These are phyloP conservation scores for Varanus salvator DNA, from an alignment of 2,113 vertebrate species.

Conservation along the genomic window DNA sequence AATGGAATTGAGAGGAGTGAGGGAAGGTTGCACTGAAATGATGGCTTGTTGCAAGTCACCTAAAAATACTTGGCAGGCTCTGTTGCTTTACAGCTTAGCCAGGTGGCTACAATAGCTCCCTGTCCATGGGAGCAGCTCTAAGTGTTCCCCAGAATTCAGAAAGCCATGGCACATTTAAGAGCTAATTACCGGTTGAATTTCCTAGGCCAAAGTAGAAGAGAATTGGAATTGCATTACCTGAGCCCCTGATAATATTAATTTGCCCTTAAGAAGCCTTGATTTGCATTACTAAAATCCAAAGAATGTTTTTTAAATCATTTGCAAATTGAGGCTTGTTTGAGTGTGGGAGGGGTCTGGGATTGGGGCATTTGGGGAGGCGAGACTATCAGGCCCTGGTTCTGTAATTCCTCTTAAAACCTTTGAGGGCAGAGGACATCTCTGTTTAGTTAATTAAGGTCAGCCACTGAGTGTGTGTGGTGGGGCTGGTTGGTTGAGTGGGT, in stretches of 20 bases:
- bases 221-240: background rate
- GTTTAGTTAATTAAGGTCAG: background rate
- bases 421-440: background rate
- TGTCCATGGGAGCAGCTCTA: background rate
- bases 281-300: background rate
- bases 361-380: background rate
- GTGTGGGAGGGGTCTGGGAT: background rate
- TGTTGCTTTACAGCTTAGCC: too few relatives aligned
- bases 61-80: too few relatives aligned
- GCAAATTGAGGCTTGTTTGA: constrained; percentile 7
- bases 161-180: background rate
- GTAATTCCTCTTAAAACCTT: background rate
- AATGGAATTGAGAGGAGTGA: too few relatives aligned
- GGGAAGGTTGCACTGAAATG: too few relatives aligned
- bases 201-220: too few relatives aligned
- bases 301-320: background rate
- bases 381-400: background rate
- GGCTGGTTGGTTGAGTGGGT: background rate
- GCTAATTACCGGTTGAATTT: background rate
- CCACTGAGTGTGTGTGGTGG: background rate
- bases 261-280: background rate
- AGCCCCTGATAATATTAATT: constrained; percentile 2
- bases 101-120: background rate
- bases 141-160: background rate
- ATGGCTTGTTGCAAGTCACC: too few relatives aligned